Evolutionary conservation across 2,113 vertebrate genomes (phyloP).

Genomic region (Tricholaema leucomelas): DNA sequence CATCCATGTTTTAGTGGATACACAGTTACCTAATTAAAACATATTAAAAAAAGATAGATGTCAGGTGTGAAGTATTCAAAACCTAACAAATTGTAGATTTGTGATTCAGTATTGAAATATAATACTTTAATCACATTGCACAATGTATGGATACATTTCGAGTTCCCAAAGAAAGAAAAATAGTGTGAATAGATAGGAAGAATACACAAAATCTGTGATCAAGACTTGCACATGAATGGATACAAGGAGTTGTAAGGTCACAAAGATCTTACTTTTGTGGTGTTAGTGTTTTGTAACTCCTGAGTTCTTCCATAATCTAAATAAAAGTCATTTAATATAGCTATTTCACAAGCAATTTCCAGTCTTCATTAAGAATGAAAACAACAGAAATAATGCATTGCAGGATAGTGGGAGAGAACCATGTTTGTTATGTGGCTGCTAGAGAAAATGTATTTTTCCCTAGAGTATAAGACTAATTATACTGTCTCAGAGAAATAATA

Average conservation of each 20-base stretch:
- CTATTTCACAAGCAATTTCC: not conserved
- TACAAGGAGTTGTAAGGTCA: not conserved
- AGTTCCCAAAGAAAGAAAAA: not conserved
- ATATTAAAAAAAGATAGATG: not conserved
- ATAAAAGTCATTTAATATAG: not conserved
- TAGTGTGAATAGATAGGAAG: not conserved
- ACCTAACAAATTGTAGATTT: not conserved
- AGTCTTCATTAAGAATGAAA: not conserved
- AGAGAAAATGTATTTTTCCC: not conserved
- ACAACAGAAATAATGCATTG: not conserved
- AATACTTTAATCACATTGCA: not conserved
- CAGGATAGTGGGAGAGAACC: not conserved
- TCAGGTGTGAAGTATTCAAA: not conserved
- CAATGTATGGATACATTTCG: not conserved
- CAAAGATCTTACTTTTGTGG: not conserved
- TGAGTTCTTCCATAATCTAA: not conserved
- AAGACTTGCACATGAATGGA: not conserved
- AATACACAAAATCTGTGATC: not conserved
- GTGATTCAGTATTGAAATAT: not conserved
- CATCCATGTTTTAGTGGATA: not conserved
- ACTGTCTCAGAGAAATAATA: not conserved
- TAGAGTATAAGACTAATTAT: rapidly evolving
- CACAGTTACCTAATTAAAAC: not conserved
- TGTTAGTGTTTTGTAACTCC: not conserved
- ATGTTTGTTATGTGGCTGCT: not conserved